Conservation (phyloP, 2,113 vertebrate genomes). For the Oxyruncus cristatus region DNA sequence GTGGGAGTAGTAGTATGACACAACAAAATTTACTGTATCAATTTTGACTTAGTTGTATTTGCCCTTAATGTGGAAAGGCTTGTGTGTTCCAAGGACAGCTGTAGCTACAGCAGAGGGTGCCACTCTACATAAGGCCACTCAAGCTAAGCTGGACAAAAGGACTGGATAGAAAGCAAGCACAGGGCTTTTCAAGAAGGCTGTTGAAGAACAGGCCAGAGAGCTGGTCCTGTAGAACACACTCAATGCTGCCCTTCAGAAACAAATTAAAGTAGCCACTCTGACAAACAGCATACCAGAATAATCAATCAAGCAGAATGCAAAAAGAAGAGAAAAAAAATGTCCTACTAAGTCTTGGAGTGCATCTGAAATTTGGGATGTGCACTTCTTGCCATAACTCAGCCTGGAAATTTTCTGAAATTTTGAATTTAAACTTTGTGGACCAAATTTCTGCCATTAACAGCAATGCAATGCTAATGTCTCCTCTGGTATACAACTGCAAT, state of each 20-base stretch:
- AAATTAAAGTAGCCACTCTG: neutral
- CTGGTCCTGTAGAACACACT: neutral
- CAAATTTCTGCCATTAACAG: neutral
- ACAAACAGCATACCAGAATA: neutral
- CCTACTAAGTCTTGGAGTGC: neutral
- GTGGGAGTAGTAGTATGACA: neutral
- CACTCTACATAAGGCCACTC: neutral
- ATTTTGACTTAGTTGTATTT: neutral
- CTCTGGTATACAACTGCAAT: neutral
- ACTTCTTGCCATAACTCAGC: neutral
- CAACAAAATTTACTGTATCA: neutral
- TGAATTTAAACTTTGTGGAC: neutral
- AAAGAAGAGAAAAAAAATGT: neutral
- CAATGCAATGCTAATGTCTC: neutral
- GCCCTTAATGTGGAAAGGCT: neutral
- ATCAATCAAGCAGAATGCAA: neutral
- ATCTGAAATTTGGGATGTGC: neutral
- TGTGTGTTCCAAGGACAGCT: neutral
- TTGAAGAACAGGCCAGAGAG: neutral
- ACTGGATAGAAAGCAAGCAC: neutral
- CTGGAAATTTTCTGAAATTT: neutral
- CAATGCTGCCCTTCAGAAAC: neutral
- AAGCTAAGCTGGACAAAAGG: neutral
- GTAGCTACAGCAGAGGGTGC: neutral
- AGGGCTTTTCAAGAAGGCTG: neutral